phyloP scores from a whole-genome alignment of 37 sponge, comb jelly and placozoan species.

The Diacarnus erythraeanus region DNA sequence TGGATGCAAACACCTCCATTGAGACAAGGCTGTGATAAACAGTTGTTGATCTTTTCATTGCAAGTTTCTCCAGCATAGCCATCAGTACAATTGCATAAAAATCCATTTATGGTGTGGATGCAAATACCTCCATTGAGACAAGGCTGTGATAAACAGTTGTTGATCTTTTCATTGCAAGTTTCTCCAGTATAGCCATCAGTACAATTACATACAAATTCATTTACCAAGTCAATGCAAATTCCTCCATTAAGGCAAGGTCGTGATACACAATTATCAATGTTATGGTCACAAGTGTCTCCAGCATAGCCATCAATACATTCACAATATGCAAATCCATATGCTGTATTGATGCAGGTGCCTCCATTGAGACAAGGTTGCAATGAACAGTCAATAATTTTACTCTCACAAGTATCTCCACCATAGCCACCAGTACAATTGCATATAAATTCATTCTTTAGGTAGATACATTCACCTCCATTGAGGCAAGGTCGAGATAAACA shows the following conservation, averaged over 20 bases:
- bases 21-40: slow-evolving; percentile 26
- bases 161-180: slow-evolving; percentile 35
- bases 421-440: slow-evolving; percentile 72
- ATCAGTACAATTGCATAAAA: no score
- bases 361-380: no score
- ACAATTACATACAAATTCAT: slow-evolving; percentile 9
- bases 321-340: no score
- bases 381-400: no score
- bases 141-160: no score
- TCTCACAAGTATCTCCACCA: slow-evolving; percentile 48
- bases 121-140: no score
- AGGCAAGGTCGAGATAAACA: slow-evolving; percentile 31
- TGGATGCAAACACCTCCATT: slow-evolving; percentile 28
- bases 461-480: slow-evolving; percentile 27
- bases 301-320: no score
- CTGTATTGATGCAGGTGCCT: no score
- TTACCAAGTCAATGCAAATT: slow-evolving; percentile 3
- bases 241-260: slow-evolving; percentile 44
- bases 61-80: no score
- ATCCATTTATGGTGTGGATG: no score
- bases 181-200: not conserved
- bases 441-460: slow-evolving; percentile 20
- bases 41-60: slow-evolving; percentile 36
- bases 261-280: slow-evolving; percentile 60
- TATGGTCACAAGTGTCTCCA: no score